These are phyloP conservation scores for Ditylenchus dipsaci DNA, from an alignment of 1,140 invertebrate genomes.

Conservation along the genomic window DNA sequence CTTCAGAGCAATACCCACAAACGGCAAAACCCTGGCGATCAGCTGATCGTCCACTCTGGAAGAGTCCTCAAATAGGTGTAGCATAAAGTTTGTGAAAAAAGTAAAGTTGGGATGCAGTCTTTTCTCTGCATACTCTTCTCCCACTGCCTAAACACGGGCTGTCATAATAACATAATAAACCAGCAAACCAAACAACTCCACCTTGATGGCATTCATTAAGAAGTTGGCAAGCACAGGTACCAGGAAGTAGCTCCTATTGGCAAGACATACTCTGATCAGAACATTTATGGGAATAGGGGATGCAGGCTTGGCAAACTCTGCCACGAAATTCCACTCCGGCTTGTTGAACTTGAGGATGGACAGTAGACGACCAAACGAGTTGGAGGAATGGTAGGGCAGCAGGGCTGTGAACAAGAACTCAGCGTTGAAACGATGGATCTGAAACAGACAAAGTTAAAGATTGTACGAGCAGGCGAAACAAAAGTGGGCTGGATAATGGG, in stretches of 20 bases:
- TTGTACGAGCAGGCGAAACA: too few relatives aligned
- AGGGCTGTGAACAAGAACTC: conserved; percentile 33
- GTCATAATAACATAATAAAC: too few relatives aligned
- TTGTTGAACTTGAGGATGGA: conserved; percentile 33
- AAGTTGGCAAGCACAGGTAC: conserved; percentile 12
- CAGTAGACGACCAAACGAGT: conserved; percentile 41
- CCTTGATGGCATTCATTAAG: conserved; percentile 23
- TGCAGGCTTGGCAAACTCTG: conserved; percentile 28
- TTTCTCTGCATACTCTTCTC: conserved; percentile 18
- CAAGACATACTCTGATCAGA: conserved; percentile 4
- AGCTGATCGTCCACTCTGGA: conserved; percentile 26
- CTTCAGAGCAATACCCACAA: conserved; percentile 37
- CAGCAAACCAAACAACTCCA: background rate
- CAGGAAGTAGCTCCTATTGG: conserved; percentile 14
- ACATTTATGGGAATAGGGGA: conserved; percentile 34
- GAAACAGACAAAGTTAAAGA: too few relatives aligned
- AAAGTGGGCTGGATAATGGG: too few relatives aligned
- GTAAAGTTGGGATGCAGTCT: conserved; percentile 34
- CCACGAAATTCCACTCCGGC: conserved; percentile 21
- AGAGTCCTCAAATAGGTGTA: background rate
- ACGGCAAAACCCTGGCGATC: conserved; percentile 36
- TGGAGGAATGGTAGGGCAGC: conserved; percentile 33
- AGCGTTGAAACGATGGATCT: conserved; percentile 42
- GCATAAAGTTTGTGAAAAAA: conserved; percentile 25
- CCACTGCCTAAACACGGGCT: conserved; percentile 13